Evolutionary conservation across 2,888 invertebrate genomes (phyloP).

Genomic region (Scaptomyza tumidula): DNA sequence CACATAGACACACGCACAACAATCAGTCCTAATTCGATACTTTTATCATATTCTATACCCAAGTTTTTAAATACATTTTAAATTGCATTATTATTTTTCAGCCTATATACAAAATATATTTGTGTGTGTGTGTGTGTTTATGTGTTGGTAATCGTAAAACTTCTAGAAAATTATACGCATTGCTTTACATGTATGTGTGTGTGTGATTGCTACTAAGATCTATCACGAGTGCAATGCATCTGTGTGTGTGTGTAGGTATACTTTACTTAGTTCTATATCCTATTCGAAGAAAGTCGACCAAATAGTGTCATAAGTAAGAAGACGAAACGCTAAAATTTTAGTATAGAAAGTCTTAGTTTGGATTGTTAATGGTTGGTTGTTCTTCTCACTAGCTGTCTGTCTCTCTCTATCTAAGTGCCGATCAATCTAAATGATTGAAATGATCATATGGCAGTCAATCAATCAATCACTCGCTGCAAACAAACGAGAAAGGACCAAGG

Average conservation of each 20-base stretch:
- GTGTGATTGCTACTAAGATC: constrained; percentile 34
- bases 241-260: constrained; percentile 7
- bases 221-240: constrained; percentile 52
- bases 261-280: constrained; percentile 16
- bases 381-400: not conserved
- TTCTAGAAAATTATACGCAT: constrained; percentile 55
- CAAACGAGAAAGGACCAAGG: constrained; percentile 12
- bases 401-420: not conserved
- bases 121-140: constrained; percentile 12
- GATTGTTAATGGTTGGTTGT: constrained; percentile 48
- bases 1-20: constrained; percentile 8
- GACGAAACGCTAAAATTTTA: constrained; percentile 37
- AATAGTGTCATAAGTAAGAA: constrained; percentile 4
- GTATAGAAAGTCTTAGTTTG: constrained; percentile 54
- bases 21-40: constrained; percentile 42
- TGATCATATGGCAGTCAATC: not conserved
- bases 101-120: constrained; percentile 36
- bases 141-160: constrained; percentile 44
- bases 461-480: constrained; percentile 1
- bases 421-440: not conserved
- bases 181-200: constrained; percentile 26
- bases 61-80: constrained; percentile 7
- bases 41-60: constrained; percentile 14
- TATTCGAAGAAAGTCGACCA: constrained; percentile 16
- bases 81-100: constrained; percentile 6